These are phyloP conservation scores for Ctenochaetus hawaiiensis DNA, from an alignment of 2,797 vertebrate genomes.

Conservation along the genomic window DNA sequence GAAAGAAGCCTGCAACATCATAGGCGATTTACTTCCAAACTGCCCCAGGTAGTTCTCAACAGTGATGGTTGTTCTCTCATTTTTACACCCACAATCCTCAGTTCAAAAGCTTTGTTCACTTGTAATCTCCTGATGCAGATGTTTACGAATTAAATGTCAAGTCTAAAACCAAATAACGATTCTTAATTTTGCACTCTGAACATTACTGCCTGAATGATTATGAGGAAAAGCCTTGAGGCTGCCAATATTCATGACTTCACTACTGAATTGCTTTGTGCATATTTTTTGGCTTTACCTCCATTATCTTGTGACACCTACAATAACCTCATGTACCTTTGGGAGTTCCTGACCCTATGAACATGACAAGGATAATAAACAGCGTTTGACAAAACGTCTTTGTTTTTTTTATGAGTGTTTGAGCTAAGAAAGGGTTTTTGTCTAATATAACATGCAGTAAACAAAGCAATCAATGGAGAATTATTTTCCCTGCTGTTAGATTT, in stretches of 20 bases:
- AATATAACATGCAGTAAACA: constrained; percentile 59
- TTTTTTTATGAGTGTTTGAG: constrained; percentile 16
- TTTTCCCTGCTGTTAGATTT: constrained; percentile 68
- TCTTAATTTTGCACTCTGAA: constrained; percentile 48
- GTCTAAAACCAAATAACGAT: constrained; percentile 34
- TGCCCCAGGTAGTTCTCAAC: constrained; percentile 90
- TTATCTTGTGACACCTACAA: constrained; percentile 32
- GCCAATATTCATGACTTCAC: constrained; percentile 47
- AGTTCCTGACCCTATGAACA: constrained; percentile 32
- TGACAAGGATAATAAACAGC: constrained; percentile 14
- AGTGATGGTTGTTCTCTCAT: background rate
- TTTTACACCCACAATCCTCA: background rate
- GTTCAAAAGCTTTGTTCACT: background rate
- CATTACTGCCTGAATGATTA: constrained; percentile 49
- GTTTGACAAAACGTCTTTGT: constrained; percentile 33
- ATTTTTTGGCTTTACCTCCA: constrained; percentile 12
- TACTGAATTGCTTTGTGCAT: constrained; percentile 27
- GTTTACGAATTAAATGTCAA: constrained; percentile 7
- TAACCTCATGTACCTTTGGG: constrained; percentile 22
- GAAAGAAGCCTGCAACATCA: constrained; percentile 90
- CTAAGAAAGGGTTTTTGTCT: constrained; percentile 34
- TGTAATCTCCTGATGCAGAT: constrained; percentile 11
- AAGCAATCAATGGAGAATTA: constrained; percentile 71
- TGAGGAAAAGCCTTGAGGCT: constrained; percentile 23
- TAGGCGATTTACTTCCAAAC: constrained; percentile 86